These are phyloP conservation scores for Panthera tigris DNA, from an alignment of 2,113 vertebrate species.

Conservation along the genomic window DNA sequence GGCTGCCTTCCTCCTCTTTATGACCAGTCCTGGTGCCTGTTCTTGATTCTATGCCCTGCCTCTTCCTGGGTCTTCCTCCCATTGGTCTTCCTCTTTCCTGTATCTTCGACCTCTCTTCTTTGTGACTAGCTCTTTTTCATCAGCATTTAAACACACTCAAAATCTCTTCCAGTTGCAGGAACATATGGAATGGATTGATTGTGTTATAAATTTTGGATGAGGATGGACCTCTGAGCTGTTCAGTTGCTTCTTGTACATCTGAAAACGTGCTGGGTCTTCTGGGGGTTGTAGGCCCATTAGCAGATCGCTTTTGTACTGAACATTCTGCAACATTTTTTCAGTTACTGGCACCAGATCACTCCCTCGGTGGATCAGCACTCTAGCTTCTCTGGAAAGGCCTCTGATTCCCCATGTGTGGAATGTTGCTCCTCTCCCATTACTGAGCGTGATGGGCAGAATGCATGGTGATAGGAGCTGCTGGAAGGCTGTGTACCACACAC, in stretches of 20 bases:
- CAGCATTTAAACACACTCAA: neutral
- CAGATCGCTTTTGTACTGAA: neutral
- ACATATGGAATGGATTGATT: neutral
- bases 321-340: neutral
- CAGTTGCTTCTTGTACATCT: neutral
- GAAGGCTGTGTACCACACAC: neutral
- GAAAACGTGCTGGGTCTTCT: neutral
- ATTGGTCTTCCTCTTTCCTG: neutral
- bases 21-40: neutral
- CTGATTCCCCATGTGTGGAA: neutral
- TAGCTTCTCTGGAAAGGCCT: neutral
- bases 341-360: neutral
- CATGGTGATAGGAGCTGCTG: neutral
- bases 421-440: neutral
- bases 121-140: neutral
- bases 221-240: neutral
- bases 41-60: neutral
- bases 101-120: neutral
- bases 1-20: neutral
- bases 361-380: neutral
- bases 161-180: neutral
- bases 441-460: neutral
- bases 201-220: constrained; percentile 35
- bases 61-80: neutral
- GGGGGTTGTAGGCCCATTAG: neutral